Evolutionary conservation across 2,888 invertebrate genomes (phyloP), one percentile per base, ranked within the genome.

Genomic region (Spodoptera exigua): DNA sequence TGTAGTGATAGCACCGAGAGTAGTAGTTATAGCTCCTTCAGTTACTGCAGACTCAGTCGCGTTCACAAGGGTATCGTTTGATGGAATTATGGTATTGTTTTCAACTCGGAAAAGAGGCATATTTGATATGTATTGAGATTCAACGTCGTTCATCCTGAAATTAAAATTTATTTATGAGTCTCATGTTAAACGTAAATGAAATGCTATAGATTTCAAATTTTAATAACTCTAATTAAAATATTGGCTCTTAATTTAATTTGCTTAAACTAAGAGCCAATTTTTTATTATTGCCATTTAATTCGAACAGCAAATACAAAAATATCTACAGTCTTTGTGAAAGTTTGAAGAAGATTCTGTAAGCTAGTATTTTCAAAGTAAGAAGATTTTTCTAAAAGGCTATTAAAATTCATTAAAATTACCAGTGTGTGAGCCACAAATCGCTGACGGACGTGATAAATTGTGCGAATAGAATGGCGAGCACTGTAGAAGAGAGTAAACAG

Each of bases 391-490:
- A 45, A 41, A 17, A 13, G n/a, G 7, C 21, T 1, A 37, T 16
- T 2, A 21, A n/a, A 9, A n/a, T 0, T 7, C 34, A 54, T 37
- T 21, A 32, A 13, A 34, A 32, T 89, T 88, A 97, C 98, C 98
- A 98, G 76, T 95, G 88, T 4, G 96, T 96, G 0, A 98, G 95
- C 97, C 97, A 97, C 81, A 96, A 96, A 87, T 98, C 98, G 45
- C 95, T 94, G 49, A 95, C 95, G 44, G 97, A 97, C 51, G 96
- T 96, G 48, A 96, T 87, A 18, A 95, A 82, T 88, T 98, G 97
- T 1, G 97, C 96, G 1, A 96, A 67, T 10, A 97, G 65, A 59
- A 96, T 93, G 35, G 95, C 86, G 0, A 96, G 27, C 0, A 95
- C 21, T 2, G 96, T 94, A 5, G 95, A 75, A 0, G 94, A 41